These are phyloP conservation scores for Ectropis crepuscularia DNA, from an alignment of 2,888 invertebrate species.

Conservation along the genomic window DNA sequence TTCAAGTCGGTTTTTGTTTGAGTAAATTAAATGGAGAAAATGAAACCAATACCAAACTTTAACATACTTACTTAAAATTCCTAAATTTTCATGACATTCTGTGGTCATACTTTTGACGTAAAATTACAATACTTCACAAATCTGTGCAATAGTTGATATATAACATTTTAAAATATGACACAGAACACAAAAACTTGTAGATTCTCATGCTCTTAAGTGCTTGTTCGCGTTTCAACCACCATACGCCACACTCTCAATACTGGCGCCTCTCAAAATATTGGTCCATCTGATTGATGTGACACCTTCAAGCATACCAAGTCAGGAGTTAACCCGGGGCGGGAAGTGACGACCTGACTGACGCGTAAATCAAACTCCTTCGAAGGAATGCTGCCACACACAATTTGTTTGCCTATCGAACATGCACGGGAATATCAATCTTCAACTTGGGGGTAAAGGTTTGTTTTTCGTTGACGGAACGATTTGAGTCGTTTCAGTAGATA, in stretches of 20 bases:
- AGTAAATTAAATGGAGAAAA: no score
- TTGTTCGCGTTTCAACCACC: slow-evolving; percentile 11
- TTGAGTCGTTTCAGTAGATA: background rate
- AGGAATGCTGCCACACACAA: slow-evolving; percentile 44
- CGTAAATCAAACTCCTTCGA: slow-evolving; percentile 67
- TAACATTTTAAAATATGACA: no score
- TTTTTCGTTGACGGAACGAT: background rate
- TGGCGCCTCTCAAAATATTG: slow-evolving; percentile 31
- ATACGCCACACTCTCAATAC: slow-evolving; percentile 28
- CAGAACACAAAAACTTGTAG: no score
- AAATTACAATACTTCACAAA: no score
- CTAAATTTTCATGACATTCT: no score
- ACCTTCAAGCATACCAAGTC: slow-evolving; percentile 43
- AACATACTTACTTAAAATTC: no score
- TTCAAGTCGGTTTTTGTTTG: no score
- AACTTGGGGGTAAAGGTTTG: background rate
- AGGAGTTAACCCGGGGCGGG: slow-evolving; percentile 71
- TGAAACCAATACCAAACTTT: no score
- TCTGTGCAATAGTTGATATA: no score
- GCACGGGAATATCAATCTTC: slow-evolving; percentile 16
- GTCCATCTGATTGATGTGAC: slow-evolving; percentile 45
- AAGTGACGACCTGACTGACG: slow-evolving; percentile 72
- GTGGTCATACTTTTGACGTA: no score
- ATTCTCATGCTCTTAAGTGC: no score
- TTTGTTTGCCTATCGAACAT: slow-evolving; percentile 34